Percentiles rank a stretch among this genome's conserved stretches.
phyloP scores from a whole-genome alignment of 2,888 invertebrate genomes.

The Globia sparganii region DNA sequence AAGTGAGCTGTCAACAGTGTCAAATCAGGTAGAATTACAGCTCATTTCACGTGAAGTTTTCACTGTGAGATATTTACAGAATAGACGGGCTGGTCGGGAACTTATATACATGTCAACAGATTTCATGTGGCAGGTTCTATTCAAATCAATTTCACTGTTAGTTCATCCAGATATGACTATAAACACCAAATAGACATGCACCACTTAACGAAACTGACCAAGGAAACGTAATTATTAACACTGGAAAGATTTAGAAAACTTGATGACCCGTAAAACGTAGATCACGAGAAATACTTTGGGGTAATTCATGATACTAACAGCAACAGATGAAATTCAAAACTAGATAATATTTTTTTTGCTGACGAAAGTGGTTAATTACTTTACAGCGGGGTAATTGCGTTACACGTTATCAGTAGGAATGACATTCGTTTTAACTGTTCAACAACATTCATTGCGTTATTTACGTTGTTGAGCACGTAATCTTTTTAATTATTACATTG shows the following conservation, averaged over 20 bases:
- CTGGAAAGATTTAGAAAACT: constrained; percentile 2
- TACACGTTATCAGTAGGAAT: too few species aligned
- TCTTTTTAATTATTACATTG: too few species aligned
- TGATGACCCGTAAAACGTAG: neutral
- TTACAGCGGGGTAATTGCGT: neutral
- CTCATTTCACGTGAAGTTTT: neutral
- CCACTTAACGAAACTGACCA: neutral
- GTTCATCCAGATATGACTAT: neutral
- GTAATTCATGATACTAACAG: neutral
- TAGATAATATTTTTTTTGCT: constrained; percentile 23
- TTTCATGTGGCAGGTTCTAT: too few species aligned
- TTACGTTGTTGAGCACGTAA: too few species aligned
- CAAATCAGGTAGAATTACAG: neutral
- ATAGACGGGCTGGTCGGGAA: neutral
- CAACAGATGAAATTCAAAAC: neutral
- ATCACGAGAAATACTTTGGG: constrained; percentile 22
- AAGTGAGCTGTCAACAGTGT: neutral
- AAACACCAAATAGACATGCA: constrained; percentile 7
- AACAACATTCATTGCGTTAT: too few species aligned
- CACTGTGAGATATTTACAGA: neutral
- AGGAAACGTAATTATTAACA: neutral
- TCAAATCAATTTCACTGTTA: neutral
- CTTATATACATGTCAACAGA: neutral
- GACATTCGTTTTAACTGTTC: too few species aligned
- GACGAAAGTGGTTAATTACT: neutral